These are phyloP conservation scores for Megaceryle alcyon DNA, from an alignment of 2,797 vertebrate species.

Conservation along the genomic window DNA sequence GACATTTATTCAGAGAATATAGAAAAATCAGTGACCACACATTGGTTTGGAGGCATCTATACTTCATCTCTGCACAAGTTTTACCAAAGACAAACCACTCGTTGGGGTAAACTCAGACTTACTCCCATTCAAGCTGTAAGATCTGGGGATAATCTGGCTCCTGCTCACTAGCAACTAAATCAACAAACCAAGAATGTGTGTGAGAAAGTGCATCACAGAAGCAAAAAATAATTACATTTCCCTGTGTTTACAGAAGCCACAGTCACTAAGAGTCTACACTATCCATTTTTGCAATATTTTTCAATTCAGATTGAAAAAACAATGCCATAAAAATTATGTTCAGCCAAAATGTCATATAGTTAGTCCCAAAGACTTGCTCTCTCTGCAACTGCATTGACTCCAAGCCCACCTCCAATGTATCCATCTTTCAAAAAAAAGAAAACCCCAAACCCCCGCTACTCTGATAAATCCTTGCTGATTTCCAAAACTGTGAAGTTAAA, in stretches of 20 bases:
- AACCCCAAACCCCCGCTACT: neutral
- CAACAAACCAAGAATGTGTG: neutral
- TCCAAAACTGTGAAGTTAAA: neutral
- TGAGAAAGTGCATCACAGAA: neutral
- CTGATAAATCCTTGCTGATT: neutral
- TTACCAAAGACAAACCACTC: neutral
- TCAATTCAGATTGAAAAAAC: constrained; percentile 37
- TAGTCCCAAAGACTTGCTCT: constrained; percentile 33
- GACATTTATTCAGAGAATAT: neutral
- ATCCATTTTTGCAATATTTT: constrained; percentile 7
- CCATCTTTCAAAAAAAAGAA: neutral
- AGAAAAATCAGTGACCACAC: neutral
- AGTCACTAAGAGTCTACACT: neutral
- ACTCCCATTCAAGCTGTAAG: neutral
- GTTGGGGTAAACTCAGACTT: neutral
- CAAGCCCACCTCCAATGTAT: neutral
- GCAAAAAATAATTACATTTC: neutral
- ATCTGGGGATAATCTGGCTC: neutral
- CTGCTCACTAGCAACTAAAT: neutral
- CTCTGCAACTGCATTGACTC: neutral
- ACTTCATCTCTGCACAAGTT: neutral
- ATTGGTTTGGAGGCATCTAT: neutral
- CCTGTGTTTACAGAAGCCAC: neutral
- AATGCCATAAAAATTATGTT: neutral
- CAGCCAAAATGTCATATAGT: neutral